Percentiles rank a stretch among this genome's conserved stretches.
phyloP scores from a whole-genome alignment of 1,140 invertebrate species.

The Metaphire vulgaris region DNA sequence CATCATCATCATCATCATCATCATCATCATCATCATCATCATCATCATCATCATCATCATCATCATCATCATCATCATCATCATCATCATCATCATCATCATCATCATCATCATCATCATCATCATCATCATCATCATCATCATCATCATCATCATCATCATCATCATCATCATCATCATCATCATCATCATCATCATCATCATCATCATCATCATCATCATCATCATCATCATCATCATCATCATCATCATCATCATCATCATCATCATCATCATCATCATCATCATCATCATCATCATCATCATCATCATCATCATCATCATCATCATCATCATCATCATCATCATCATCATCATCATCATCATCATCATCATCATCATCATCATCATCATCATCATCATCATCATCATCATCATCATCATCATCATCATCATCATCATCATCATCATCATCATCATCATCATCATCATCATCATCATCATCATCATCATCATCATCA shows the following conservation, averaged over 20 bases:
- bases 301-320: slow-evolving; percentile 9
- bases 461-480: slow-evolving; percentile 4
- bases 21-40: slow-evolving; percentile 9
- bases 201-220: slow-evolving; percentile 9
- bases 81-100: slow-evolving; percentile 9
- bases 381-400: slow-evolving; percentile 18
- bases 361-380: slow-evolving; percentile 10
- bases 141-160: slow-evolving; percentile 9
- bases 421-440: slow-evolving; percentile 14
- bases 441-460: slow-evolving; percentile 16
- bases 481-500: background rate
- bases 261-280: slow-evolving; percentile 9
- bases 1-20: slow-evolving; percentile 9
- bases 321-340: slow-evolving; percentile 9
- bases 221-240: slow-evolving; percentile 11
- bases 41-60: slow-evolving; percentile 11
- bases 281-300: slow-evolving; percentile 11
- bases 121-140: slow-evolving; percentile 9
- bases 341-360: slow-evolving; percentile 11
- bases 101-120: slow-evolving; percentile 11
- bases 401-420: slow-evolving; percentile 15
- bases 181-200: slow-evolving; percentile 9
- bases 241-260: slow-evolving; percentile 9
- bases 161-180: slow-evolving; percentile 11
- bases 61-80: slow-evolving; percentile 9